Percentiles rank a stretch among this genome's conserved stretches.
Conservation (phyloP, 2,797 vertebrate genomes). For the Centroberyx gerrardi region DNA sequence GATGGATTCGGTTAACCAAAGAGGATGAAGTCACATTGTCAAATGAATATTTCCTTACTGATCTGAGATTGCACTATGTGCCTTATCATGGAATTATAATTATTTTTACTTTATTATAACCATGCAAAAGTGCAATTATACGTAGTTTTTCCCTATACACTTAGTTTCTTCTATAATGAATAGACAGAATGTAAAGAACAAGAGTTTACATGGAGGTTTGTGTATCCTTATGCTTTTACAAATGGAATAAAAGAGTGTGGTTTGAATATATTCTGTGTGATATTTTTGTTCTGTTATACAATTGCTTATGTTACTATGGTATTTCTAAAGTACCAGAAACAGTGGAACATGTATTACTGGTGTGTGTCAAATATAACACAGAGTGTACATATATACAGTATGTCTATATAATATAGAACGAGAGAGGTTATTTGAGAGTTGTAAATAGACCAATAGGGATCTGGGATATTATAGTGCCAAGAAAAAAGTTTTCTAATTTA, state of each 20-base stretch:
- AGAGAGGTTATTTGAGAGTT: too few species aligned
- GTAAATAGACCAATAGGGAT: too few species aligned
- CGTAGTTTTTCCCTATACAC: neutral
- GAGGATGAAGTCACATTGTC: constrained; percentile 12
- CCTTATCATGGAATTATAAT: neutral
- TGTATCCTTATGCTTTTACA: constrained; percentile 3
- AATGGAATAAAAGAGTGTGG: constrained; percentile 55
- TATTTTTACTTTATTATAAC: too few species aligned
- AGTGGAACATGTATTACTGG: too few species aligned
- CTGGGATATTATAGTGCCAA: too few species aligned
- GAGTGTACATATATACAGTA: too few species aligned
- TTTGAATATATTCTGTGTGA: neutral
- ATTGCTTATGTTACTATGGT: too few species aligned
- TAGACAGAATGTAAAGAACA: neutral
- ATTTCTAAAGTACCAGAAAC: too few species aligned
- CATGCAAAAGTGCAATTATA: neutral
- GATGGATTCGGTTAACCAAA: constrained; percentile 41
- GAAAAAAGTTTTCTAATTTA: too few species aligned
- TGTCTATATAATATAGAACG: too few species aligned
- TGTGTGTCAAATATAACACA: too few species aligned
- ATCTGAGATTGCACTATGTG: neutral
- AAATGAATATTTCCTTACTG: neutral
- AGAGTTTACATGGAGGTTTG: constrained; percentile 9
- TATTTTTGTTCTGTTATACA: too few species aligned
- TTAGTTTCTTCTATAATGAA: neutral